Base-by-base conservation (phyloP, 2,888 invertebrate species). In the Abscondita cerata region DNA sequence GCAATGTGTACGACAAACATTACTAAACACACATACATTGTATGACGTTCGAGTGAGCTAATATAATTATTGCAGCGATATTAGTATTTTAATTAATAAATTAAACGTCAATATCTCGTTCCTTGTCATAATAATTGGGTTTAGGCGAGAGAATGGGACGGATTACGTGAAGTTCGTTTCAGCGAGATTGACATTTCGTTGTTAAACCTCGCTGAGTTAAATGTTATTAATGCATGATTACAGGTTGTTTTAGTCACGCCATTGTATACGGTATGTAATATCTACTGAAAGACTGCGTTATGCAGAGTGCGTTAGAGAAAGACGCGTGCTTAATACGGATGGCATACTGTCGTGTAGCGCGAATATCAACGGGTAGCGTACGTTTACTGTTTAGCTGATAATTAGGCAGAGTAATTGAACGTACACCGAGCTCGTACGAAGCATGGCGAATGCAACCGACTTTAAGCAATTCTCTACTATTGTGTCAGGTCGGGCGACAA, bases 321-420 rank as follows among this genome's bases (percentile, higher is more conserved):
- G 67, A 68, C 64, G 65, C 63, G 61, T 59, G 59, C n/a, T 60
- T 65, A 54, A 38, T 55, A 57, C 64, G 64, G 64, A 62, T 59
- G 62, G 58, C 57, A 56, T 59, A 56, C 52, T 67, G 64, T 60
- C 59, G 65, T 64, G 65, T 59, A 65, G 67, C 66, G 65, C 65
- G 65, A 68, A 68, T 66, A 69, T 70, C 66, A 69, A 69, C 70
- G 72, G 72, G 70, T 74, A 73, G 72, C 74, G 73, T 74, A 74
- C 72, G 74, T 74, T 74, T 71, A 71, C 75, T 73, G 74, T 75
- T 76, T 75, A 74, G 74, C 74, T 73, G 75, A 75, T 77, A 76
- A 77, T 77, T 77, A 77, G 74, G 68, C 69, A 70, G 70, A 75
- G 76, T 77, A 76, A 77, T 77, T 77, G 76, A 77, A 77, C 75